Evolutionary conservation across 2,888 invertebrate genomes (phyloP), one percentile per base, ranked within the genome.

Genomic region (Argyresthia goedartella): DNA sequence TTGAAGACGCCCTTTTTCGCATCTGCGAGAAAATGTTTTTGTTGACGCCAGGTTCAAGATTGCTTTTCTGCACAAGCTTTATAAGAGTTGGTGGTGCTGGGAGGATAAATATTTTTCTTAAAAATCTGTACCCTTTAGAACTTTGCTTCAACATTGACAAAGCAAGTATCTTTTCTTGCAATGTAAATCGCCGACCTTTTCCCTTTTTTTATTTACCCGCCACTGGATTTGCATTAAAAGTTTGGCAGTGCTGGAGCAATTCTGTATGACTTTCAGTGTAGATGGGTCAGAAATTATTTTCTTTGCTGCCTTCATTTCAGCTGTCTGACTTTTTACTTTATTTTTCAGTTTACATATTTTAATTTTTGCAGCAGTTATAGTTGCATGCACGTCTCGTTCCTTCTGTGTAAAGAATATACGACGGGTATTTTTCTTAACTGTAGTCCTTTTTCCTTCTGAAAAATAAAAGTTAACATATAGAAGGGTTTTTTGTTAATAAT

Each of bases 91-190:
- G 49, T 0, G 36, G 41, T 9, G 51, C 16, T 3, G 55, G 57
- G 16, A 57, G 46, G 9, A 54, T 49, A 49, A 56, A 56, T 6
- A 53, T 53, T 55, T 56, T 57, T 34, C 55, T 53, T 8, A 56
- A 41, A 48, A 54, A 54, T 45, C 54, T 52, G 13, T 56, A 57
- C 7, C 42, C 53, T 34, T 55, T 54, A 9, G 51, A 51, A 36
- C 57, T 55, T 52, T 49, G 49, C 36, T 49, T 49, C 8, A 49
- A 14, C 13, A 49, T 15, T 1, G 36, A 35, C 36, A 49, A n/a
- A 13, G 49, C 49, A n/a, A 49, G n/a, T 6, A 49, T 35, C 34
- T 49, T 49, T 49, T 49, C 49, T 14, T 49, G 16, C 8, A 36
- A 35, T 13, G 49, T 36, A 36, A 49, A 49, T 11, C 49, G 15